Base-by-base conservation (phyloP, 2,113 vertebrate species). In the Scatophagus argus region DNA sequence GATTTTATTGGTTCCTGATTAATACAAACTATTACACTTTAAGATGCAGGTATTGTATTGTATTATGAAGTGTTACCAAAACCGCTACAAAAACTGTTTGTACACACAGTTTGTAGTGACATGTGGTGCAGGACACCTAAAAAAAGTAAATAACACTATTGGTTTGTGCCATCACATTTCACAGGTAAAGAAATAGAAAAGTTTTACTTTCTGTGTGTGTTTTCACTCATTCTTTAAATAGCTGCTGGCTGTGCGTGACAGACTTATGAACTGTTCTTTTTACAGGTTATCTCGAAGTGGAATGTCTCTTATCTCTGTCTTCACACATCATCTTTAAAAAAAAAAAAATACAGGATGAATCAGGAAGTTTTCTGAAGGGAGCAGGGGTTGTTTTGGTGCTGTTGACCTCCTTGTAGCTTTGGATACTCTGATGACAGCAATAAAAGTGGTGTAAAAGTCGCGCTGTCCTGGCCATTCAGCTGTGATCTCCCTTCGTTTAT, bases 261-360 rank as follows among this genome's bases (percentile, higher is more conserved):
- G 32, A 74, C 51, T 31, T 7, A 51, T 74, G 31, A 73, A 77
- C 65, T 58, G 8, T 54, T 70, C 44, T 54, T 78, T 41, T 78
- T 41, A 14, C 3, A 25, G 34, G 78, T 87, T 91, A 90, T 90
- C 89, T 76, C 60, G 63, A 19, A 69, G 23, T 79, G 83, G 89
- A 91, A 91, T 90, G 79, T 83, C 2, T 70, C 77, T 89, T 90
- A 90, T 90, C 87, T 89, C 25, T 60, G 49, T 73, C 17, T 79
- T 81, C 56, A 78, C 61, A 74, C 81, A 39, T 83, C 34, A 27
- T 44, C 72, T 81, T n/a, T 51, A 66, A 70, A 75, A 77, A 38
- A 11, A 38, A 77, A 38, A 11, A 38, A 73, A 62, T 58, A 55
- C 8, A 10, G 25, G 1, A 10, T 43, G 23, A 69, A 79, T 71